These are phyloP conservation scores for Heliconius congener DNA, from an alignment of 1,140 invertebrate genomes.

Conservation along the genomic window DNA sequence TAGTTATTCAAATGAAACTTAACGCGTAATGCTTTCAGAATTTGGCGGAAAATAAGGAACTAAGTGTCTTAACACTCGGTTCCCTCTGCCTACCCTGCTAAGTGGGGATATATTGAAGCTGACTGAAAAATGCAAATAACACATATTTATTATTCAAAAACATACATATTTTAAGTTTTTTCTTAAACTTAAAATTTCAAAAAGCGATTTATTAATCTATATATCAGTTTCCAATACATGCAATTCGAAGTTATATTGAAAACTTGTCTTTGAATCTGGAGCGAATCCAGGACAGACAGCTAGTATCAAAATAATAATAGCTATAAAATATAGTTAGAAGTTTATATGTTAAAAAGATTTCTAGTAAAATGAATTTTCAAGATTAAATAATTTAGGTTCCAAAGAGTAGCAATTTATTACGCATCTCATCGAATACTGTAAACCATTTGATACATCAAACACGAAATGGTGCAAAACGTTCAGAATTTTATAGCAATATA, in stretches of 20 bases:
- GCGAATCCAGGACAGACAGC: not conserved
- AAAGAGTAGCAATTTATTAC: constrained; percentile 5
- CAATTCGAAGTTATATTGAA: not conserved
- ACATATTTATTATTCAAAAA: too few species aligned
- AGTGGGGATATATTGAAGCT: too few species aligned
- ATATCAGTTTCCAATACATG: too few species aligned
- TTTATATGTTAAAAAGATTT: not conserved
- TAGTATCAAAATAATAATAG: not conserved
- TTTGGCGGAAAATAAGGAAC: too few species aligned
- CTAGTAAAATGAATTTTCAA: not conserved
- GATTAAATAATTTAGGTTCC: not conserved
- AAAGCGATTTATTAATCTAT: too few species aligned
- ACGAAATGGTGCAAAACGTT: constrained; percentile 4
- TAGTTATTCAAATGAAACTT: too few species aligned
- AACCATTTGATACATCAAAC: constrained; percentile 3
- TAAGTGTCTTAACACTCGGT: too few species aligned
- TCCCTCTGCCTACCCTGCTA: too few species aligned
- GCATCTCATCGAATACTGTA: not conserved
- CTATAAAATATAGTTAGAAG: not conserved
- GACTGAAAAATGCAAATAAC: too few species aligned
- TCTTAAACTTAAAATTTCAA: too few species aligned
- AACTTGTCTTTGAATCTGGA: not conserved
- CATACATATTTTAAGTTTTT: too few species aligned
- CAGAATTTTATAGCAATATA: constrained; percentile 15
- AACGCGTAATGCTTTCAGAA: too few species aligned